Evolutionary conservation across 2,113 vertebrate genomes (phyloP), one percentile per base, ranked within the genome.

Genomic region (Semnornis frantzii): DNA sequence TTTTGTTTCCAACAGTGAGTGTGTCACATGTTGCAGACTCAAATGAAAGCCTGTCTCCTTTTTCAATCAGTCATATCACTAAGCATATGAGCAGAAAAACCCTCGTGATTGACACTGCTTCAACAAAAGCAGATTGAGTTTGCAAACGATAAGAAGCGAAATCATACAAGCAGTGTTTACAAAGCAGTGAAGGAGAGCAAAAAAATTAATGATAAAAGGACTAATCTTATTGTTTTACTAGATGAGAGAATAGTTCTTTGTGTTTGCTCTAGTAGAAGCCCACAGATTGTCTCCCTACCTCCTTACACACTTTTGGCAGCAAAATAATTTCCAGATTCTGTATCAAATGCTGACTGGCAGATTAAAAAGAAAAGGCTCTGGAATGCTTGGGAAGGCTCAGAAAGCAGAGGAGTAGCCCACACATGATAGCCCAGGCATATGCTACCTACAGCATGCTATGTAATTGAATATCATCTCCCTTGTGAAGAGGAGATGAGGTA

Each of bases 161-260:
- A 97, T 98, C 97, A 97, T 96, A 95, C 97, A 97, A 96, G 95
- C 93, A 44, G n/a, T 98, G 97, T 98, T 98, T 97, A 98, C 97
- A 97, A 97, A 97, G 97, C 90, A 95, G 97, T 87, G 77, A 79
- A 97, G 94, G 97, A 97, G 92, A 97, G 94, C 93, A 87, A 96
- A 97, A 96, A 97, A 96, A 97, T 75, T 96, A 96, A 96, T 87
- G 97, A 98, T 97, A 97, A 97, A 98, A 97, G 95, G 94, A 94
- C 97, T 98, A 98, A 98, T 97, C 97, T 97, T 95, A 97, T 96
- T 98, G 97, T 98, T 97, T 97, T 96, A 84, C 96, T 91, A 92
- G 96, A 97, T 96, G 97, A 97, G 96, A 96, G 95, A 97, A 97
- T 81, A 80, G 77, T 83, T 95, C 97, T 97, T 95, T 96, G 93